Conservation (phyloP, 2,113 vertebrate genomes). For the Oreochromis aureus region DNA sequence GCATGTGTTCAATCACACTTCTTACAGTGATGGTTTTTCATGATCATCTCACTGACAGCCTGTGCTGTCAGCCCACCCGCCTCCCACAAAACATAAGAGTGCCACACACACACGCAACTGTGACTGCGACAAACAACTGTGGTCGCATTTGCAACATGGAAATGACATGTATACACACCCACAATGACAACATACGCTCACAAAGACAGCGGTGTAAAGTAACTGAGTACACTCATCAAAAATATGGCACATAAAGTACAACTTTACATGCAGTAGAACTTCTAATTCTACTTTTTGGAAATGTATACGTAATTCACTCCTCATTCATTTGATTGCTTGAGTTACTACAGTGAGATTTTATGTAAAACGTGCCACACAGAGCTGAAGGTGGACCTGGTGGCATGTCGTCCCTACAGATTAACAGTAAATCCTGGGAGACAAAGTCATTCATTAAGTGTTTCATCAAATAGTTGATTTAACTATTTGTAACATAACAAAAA, state of each 20-base stretch:
- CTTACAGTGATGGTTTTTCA: background rate
- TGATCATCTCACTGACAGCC: background rate
- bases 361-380: background rate
- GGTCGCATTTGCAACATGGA: background rate
- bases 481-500: background rate
- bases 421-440: background rate
- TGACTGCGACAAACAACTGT: background rate
- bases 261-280: background rate
- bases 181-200: background rate
- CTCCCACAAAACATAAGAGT: background rate
- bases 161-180: accelerated
- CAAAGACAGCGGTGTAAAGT: background rate
- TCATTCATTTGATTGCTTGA: background rate
- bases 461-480: background rate
- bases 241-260: background rate
- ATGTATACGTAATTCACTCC: background rate
- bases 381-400: background rate
- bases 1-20: background rate
- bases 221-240: background rate
- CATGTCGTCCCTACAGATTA: background rate
- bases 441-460: background rate
- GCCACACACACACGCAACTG: background rate
- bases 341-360: background rate
- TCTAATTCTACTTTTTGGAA: background rate
- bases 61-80: background rate